These are phyloP conservation scores for Nesoenas mayeri DNA, from an alignment of 2,113 vertebrate species.

Conservation along the genomic window DNA sequence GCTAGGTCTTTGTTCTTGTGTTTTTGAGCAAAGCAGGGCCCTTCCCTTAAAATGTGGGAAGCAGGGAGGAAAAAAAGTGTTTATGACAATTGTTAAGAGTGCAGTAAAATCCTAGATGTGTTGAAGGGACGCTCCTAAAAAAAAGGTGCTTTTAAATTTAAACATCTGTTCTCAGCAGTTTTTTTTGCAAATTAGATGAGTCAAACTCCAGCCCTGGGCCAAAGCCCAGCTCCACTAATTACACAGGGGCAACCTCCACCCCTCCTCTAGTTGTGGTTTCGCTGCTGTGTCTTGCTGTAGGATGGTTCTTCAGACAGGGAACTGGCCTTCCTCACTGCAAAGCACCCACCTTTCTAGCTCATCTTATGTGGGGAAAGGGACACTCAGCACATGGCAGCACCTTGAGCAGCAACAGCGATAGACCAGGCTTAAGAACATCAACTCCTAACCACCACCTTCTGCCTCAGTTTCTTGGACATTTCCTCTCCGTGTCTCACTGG, in stretches of 20 bases:
- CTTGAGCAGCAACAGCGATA: neutral
- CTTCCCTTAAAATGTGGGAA: neutral
- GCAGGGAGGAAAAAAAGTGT: neutral
- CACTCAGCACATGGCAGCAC: fast-evolving
- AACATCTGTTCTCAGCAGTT: constrained; percentile 32
- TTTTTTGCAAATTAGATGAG: constrained; percentile 20
- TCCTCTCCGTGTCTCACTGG: neutral
- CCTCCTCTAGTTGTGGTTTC: neutral
- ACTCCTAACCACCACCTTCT: neutral
- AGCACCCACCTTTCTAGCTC: neutral
- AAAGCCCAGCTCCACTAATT: neutral
- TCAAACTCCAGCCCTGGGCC: neutral
- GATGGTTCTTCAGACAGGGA: neutral
- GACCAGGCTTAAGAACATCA: neutral
- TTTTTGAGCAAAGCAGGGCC: neutral
- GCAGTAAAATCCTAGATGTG: neutral
- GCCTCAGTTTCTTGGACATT: neutral
- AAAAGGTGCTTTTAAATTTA: constrained; percentile 1
- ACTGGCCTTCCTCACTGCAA: neutral
- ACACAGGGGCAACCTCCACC: neutral
- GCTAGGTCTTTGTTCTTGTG: neutral
- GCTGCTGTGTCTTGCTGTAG: neutral
- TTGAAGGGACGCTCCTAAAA: constrained; percentile 17
- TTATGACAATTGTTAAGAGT: neutral
- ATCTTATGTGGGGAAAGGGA: neutral